Base-by-base conservation (phyloP, 2,888 invertebrate genomes). In the Liposcelis brunnea region DNA sequence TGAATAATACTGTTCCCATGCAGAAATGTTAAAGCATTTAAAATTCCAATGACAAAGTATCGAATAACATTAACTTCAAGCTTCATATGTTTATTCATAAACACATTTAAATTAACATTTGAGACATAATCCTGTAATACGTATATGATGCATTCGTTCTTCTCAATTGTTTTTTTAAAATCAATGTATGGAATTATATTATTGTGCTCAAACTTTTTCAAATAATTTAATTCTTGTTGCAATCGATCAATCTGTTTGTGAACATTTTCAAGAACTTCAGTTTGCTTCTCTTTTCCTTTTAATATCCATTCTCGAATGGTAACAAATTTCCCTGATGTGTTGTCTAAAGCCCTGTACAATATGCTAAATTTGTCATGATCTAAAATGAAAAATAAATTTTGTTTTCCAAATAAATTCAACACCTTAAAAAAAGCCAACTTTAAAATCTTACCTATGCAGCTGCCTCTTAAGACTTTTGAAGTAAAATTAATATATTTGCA, bases 1-100 rank as follows among this genome's bases (percentile, higher is more conserved):
- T 93, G 90, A 12, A 86, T 75, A 1, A 90, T 76, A 51, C 82
- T 80, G 50, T 79, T 80, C 53, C 76, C 71, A 59, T 93, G 91
- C 46, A 93, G 66, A 59, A 77, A 86, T 33, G 75, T 73, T 31
- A 91, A 62, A 11, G 81, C 86, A 44, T 74, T 71, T 2, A 90
- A 66, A 21, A 89, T 71, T 26, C 82, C 84, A 42, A 68, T 66
- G 0, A 80, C 78, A 31, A 87, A 71, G 56, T 73, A 70, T 31
- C 78, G 69, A 6, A 85, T 56, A 45, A 76, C 60, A 47, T 70
- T 69, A 6, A 67, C 57, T 37, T 72, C 69, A 14, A 73, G 57
- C 32, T 69, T 65, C 43, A 70, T 60, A 52, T 66, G 66, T 51
- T 69, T 67, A 49, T 60, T 62, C 4, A 74, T 54, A 55, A 71